Evolutionary conservation across 2,113 vertebrate genomes (phyloP).

Genomic region (Colaptes auratus): DNA sequence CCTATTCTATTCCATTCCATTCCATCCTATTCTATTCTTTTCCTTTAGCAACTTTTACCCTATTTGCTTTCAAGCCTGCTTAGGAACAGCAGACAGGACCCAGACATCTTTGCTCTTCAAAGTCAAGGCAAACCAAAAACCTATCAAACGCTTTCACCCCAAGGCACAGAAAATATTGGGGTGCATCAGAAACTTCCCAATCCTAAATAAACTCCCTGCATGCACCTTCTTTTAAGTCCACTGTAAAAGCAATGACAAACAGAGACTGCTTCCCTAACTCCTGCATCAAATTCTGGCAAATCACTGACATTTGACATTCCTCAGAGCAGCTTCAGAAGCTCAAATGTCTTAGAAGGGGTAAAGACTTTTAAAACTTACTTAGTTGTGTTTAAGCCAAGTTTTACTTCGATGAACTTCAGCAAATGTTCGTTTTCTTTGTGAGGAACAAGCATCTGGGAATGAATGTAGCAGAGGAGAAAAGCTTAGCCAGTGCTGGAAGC

Average conservation of each 20-base stretch:
- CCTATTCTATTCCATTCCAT: too few species aligned
- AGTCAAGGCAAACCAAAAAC: neutral
- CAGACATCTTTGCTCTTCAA: neutral
- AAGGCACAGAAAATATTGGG: neutral
- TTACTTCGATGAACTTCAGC: slow-evolving; percentile 90
- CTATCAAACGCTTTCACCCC: neutral
- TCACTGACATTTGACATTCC: neutral
- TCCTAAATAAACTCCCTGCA: neutral
- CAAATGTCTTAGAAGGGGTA: neutral
- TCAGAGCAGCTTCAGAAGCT: slow-evolving; percentile 15
- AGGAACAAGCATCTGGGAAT: slow-evolving; percentile 85
- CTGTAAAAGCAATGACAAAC: neutral
- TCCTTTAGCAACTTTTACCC: neutral
- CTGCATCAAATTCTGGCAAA: neutral
- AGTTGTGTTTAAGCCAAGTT: slow-evolving; percentile 92
- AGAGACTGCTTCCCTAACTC: neutral
- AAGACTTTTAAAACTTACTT: slow-evolving; percentile 82
- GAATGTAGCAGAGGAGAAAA: slow-evolving; percentile 19
- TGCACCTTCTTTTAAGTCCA: neutral
- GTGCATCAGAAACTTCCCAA: neutral
- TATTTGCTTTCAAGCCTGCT: neutral
- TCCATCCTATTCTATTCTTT: neutral
- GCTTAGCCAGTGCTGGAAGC: neutral
- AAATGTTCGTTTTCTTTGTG: slow-evolving; percentile 87
- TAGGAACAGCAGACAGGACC: neutral